Evolutionary conservation across 1,140 invertebrate genomes (phyloP), one percentile per base, ranked within the genome.

Genomic region (Caenorhabditis briggsae): DNA sequence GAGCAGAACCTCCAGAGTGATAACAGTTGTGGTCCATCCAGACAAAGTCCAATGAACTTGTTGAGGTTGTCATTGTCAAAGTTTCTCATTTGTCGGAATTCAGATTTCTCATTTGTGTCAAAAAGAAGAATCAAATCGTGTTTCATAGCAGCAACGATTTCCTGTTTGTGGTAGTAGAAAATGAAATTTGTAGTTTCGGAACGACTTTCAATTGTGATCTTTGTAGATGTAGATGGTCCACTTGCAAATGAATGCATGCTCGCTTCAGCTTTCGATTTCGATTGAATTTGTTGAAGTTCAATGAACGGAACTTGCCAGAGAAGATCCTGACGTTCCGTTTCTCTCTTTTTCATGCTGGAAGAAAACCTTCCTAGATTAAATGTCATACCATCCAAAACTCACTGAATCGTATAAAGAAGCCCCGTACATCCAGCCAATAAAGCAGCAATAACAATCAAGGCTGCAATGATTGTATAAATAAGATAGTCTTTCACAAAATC

Each of bases 71-170:
- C 90, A 83, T 90, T 61, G n/a, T 97, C 96, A 85, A 98, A 94
- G 94, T 98, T 96, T 9, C 96, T 97, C 6, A 98, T 94, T 33
- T 82, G 78, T 9, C 50, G 48, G 41, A 82, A 58, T 82, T 82
- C 50, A 23, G 23, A 48, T 33, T 82, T 82, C 20, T 55, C 33
- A 23, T 82, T 55, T 18, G 85, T 46, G 48, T 96, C 96, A 74
- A 96, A 95, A 91, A 96, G 96, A 0, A 96, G 95, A 0, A 96
- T 82, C 48, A 58, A 20, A 14, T 82, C 50, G 18, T 82, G 78
- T 82, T 82, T 82, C 48, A 53, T 82, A 0, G 78, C 78, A 3
- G 33, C 78, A 55, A 55, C 9, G 2, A 58, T 55, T 3, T 82
- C 78, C 23, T 58, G 78, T 55, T 82, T 41, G 50, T 82, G n/a